phyloP scores from a whole-genome alignment of 2,113 vertebrate species.

The Pycnonotus jocosus region DNA sequence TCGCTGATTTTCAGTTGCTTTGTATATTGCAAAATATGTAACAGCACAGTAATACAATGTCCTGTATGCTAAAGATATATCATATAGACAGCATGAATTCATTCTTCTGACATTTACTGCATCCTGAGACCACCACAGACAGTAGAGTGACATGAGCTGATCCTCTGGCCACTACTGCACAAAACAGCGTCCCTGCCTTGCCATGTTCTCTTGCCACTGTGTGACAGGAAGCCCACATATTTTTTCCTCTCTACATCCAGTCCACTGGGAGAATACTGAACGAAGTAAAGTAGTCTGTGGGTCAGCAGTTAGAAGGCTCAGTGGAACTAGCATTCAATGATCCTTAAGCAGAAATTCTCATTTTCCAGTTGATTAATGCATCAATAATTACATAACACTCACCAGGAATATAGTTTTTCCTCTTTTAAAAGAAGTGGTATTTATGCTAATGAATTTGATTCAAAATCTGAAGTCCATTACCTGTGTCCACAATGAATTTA shows the following conservation, averaged over 20 bases:
- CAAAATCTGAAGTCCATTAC: not conserved
- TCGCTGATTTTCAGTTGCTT: not conserved
- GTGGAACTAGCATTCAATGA: not conserved
- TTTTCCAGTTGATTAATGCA: constrained; percentile 3
- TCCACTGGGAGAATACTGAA: not conserved
- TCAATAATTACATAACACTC: not conserved
- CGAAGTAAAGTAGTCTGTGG: not conserved
- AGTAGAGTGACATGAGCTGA: not conserved
- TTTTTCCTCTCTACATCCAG: not conserved
- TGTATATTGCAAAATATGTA: not conserved
- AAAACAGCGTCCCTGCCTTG: not conserved
- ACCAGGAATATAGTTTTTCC: not conserved
- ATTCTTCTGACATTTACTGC: not conserved
- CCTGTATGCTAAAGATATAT: not conserved
- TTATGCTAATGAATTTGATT: not conserved
- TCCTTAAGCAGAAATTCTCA: not conserved
- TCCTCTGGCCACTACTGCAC: not conserved
- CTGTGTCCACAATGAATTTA: not conserved
- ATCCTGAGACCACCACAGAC: not conserved
- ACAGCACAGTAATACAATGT: not conserved
- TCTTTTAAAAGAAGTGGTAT: not conserved
- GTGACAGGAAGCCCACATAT: not conserved
- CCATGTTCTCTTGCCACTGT: not conserved
- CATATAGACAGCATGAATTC: not conserved
- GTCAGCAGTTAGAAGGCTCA: not conserved